These are phyloP conservation scores for Ganaspis sp. DNA, from an alignment of 1,140 invertebrate species.

Conservation along the genomic window DNA sequence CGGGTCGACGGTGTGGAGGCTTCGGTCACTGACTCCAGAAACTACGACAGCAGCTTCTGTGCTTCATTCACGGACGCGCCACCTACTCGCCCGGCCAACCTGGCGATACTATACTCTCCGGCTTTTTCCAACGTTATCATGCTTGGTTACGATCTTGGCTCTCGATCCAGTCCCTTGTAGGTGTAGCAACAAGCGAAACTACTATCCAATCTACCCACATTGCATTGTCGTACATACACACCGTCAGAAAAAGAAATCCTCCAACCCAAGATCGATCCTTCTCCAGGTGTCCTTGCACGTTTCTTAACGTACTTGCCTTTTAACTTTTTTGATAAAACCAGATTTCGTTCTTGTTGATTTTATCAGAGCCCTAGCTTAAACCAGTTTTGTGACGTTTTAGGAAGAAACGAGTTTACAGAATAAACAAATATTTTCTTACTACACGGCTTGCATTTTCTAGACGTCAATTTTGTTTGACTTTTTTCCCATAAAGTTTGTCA, in stretches of 20 bases:
- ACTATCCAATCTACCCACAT: slow-evolving; percentile 9
- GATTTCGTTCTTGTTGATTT: slow-evolving; percentile 14
- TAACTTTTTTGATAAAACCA: slow-evolving; percentile 11
- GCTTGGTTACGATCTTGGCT: slow-evolving; percentile 39
- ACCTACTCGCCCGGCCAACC: slow-evolving; percentile 50
- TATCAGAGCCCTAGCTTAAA: neutral
- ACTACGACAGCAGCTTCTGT: slow-evolving; percentile 57
- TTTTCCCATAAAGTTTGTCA: neutral
- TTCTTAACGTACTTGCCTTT: slow-evolving; percentile 4
- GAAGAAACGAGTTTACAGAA: slow-evolving; percentile 3
- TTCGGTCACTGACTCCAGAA: slow-evolving; percentile 65
- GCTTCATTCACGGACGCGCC: slow-evolving; percentile 61
- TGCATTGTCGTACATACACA: slow-evolving; percentile 1
- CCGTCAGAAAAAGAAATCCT: neutral
- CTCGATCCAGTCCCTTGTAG: slow-evolving; percentile 3
- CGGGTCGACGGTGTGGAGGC: slow-evolving; percentile 22
- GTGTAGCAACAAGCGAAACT: slow-evolving; percentile 4
- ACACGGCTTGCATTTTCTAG: neutral
- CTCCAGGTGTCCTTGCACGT: slow-evolving; percentile 3
- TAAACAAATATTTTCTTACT: neutral
- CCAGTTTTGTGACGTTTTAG: slow-evolving; percentile 12
- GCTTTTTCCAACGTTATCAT: slow-evolving; percentile 45
- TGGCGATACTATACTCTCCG: neutral
- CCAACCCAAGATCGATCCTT: slow-evolving; percentile 4
- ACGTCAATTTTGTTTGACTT: neutral